These are phyloP conservation scores for Hemicrepidius hirtus DNA, from an alignment of 2,888 invertebrate species.

Conservation along the genomic window DNA sequence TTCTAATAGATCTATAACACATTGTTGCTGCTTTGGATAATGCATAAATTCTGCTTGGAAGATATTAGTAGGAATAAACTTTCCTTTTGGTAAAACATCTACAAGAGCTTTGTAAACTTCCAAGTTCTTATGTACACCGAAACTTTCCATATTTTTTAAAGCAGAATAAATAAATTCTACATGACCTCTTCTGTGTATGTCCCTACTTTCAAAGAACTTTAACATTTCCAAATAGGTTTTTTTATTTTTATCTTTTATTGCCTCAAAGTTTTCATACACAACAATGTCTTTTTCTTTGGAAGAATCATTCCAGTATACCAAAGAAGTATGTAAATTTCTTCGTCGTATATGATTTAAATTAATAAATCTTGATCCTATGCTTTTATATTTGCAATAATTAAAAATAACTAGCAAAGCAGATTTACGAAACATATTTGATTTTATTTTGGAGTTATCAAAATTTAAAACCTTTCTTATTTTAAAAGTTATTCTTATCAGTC, in stretches of 20 bases:
- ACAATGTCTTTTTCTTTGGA: slow-evolving; percentile 52
- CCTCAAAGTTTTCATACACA: slow-evolving; percentile 73
- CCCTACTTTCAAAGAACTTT: slow-evolving; percentile 82
- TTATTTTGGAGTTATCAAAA: not conserved
- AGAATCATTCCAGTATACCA: not conserved
- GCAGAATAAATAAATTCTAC: slow-evolving; percentile 97
- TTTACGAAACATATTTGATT: slow-evolving; percentile 34
- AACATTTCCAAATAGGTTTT: slow-evolving; percentile 83
- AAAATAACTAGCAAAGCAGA: slow-evolving; percentile 27
- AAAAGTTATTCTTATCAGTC: not conserved
- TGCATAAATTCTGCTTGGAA: slow-evolving; percentile 94
- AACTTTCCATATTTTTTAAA: slow-evolving; percentile 90
- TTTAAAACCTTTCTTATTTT: not conserved
- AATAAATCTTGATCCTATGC: slow-evolving; percentile 18
- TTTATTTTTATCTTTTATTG: slow-evolving; percentile 77
- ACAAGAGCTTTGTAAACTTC: slow-evolving; percentile 90
- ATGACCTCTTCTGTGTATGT: slow-evolving; percentile 86
- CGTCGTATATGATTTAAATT: slow-evolving; percentile 13
- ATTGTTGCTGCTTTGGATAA: slow-evolving; percentile 96
- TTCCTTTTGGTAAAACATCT: slow-evolving; percentile 91
- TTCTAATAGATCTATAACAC: slow-evolving; percentile 90
- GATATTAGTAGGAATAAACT: slow-evolving; percentile 86
- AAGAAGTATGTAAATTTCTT: slow-evolving; percentile 24
- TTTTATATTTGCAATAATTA: slow-evolving; percentile 44
- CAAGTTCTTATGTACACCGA: slow-evolving; percentile 90